These are phyloP conservation scores for Campaea margaritaria DNA, from an alignment of 2,888 invertebrate species.

Conservation along the genomic window DNA sequence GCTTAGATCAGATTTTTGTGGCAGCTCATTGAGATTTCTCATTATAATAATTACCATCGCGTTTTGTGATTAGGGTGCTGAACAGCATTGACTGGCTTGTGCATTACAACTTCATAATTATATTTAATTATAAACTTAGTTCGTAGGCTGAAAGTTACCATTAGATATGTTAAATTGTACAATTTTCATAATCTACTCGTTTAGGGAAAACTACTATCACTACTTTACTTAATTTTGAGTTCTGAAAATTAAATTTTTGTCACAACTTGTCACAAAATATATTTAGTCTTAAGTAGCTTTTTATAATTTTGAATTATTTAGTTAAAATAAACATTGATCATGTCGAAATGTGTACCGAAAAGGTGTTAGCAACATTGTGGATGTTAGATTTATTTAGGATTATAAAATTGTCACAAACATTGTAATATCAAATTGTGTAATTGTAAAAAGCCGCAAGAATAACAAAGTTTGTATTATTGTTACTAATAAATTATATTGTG, in stretches of 20 bases:
- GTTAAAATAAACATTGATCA: slow-evolving; percentile 15
- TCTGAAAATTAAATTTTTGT: slow-evolving; percentile 16
- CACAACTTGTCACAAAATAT: slow-evolving; percentile 19
- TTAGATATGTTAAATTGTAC: slow-evolving; percentile 67
- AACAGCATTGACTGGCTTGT: slow-evolving; percentile 41
- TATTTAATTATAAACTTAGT: slow-evolving; percentile 61
- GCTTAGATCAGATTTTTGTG: no score
- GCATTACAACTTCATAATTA: slow-evolving; percentile 45
- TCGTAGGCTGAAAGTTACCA: slow-evolving; percentile 76
- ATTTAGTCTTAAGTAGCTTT: slow-evolving; percentile 37
- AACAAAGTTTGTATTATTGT: slow-evolving; percentile 29
- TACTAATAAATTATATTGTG: slow-evolving; percentile 33
- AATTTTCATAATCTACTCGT: slow-evolving; percentile 51
- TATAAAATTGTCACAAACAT: slow-evolving; percentile 31
- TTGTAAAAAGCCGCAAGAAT: slow-evolving; percentile 22
- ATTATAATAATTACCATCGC: no score
- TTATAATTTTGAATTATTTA: slow-evolving; percentile 28
- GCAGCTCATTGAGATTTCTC: no score
- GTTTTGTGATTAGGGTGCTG: slow-evolving; percentile 3
- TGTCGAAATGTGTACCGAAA: slow-evolving; percentile 10
- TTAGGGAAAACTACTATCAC: neutral
- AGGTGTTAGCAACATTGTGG: slow-evolving; percentile 22
- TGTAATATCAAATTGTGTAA: slow-evolving; percentile 20
- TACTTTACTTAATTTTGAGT: slow-evolving; percentile 6
- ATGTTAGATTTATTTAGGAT: slow-evolving; percentile 21